A percentile compares a stretch with the other conserved stretches of the same genome.
Conservation (phyloP, 2,888 invertebrate genomes). For the Tiliacea citrago region DNA sequence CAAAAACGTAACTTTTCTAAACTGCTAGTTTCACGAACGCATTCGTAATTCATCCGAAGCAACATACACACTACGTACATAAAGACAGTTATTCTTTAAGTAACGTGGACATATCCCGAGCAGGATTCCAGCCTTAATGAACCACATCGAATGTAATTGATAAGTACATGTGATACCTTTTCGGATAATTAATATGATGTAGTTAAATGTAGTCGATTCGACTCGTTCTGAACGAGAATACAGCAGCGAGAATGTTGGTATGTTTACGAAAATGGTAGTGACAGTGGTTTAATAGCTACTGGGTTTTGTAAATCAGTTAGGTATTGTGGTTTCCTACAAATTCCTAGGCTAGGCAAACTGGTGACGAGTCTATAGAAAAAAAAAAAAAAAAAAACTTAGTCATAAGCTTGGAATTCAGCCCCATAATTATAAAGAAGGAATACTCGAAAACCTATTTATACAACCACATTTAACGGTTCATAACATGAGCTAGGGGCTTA, state of each 20-base stretch:
- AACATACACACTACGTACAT: conserved; percentile 6
- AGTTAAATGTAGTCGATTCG: conserved; percentile 32
- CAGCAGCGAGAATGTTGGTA: conserved; percentile 35
- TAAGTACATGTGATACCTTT: conserved; percentile 67
- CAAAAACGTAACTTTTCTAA: conserved; percentile 19
- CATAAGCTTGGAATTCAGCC: not conserved
- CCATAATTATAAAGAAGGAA: not conserved
- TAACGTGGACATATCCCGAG: conserved; percentile 55
- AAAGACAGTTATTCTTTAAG: conserved; percentile 63
- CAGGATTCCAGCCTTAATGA: conserved; percentile 68
- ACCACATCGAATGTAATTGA: conserved; percentile 67
- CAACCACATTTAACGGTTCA: too few relatives aligned
- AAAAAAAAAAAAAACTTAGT: not conserved
- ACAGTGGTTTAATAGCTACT: conserved; percentile 2
- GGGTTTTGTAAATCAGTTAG: not conserved
- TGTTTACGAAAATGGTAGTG: conserved; percentile 23
- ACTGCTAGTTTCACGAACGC: conserved; percentile 17
- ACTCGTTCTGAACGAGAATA: conserved; percentile 32
- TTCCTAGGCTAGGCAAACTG: conserved; percentile 5
- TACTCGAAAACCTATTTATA: not conserved
- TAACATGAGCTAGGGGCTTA: not conserved
- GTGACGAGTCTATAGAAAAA: not conserved
- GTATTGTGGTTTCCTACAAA: not conserved
- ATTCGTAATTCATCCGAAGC: conserved; percentile 29
- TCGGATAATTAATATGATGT: conserved; percentile 57